Evolutionary conservation across 92 coral and sea anemone genomes (phyloP).

Genomic region (Epizoanthus illoricatus): DNA sequence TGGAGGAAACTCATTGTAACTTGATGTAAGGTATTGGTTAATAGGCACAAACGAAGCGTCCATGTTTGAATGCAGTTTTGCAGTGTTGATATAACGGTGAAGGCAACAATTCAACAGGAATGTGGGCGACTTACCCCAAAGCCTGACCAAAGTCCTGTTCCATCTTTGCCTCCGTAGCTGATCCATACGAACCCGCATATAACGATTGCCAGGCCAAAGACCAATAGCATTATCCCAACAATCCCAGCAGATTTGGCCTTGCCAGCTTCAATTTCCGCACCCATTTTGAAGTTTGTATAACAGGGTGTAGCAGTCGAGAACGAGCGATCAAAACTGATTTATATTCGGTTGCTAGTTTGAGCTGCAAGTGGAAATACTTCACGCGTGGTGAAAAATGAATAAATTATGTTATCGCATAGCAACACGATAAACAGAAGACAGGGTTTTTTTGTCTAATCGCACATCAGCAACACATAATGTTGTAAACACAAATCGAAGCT

Average conservation of each 20-base stretch:
- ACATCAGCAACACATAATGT: not conserved
- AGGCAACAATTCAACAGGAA: not conserved
- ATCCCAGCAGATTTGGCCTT: conserved; percentile 82
- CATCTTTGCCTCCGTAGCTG: conserved; percentile 59
- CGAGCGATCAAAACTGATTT: not conserved
- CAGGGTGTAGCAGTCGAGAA: not conserved
- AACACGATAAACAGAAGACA: not conserved
- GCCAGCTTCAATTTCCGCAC: conserved; percentile 52
- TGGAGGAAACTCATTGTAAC: not conserved
- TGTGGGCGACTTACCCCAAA: conserved; percentile 58
- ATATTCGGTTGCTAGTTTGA: not conserved
- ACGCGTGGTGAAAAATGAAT: conserved; percentile 3
- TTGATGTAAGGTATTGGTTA: not conserved
- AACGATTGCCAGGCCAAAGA: conserved; percentile 38
- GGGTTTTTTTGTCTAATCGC: not conserved
- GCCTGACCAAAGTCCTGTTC: conserved; percentile 73
- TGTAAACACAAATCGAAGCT: not conserved
- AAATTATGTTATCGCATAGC: conserved; percentile 8
- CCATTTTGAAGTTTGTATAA: not conserved
- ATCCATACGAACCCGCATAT: conserved; percentile 68
- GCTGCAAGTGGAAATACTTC: too few relatives aligned
- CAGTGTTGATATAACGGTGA: not conserved
- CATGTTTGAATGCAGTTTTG: not conserved
- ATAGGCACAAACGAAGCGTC: not conserved
- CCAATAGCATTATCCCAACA: conserved; percentile 51